Conservation (phyloP, 2,113 vertebrate species). For the Kryptolebias marmoratus region DNA sequence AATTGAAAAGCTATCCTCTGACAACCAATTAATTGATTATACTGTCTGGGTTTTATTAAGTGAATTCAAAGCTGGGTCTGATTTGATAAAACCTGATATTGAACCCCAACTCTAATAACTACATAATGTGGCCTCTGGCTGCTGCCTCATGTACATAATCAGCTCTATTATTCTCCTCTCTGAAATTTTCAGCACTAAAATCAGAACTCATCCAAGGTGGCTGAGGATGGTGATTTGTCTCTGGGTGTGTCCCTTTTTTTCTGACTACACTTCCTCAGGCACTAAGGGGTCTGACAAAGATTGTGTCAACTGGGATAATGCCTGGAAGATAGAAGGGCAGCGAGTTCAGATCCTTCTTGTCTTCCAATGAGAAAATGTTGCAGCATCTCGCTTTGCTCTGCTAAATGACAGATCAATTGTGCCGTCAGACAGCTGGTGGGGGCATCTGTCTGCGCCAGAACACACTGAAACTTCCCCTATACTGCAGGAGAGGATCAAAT, state of each 20-base stretch:
- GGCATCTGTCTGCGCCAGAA: neutral
- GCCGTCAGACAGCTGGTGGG: conserved; percentile 19
- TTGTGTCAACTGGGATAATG: conserved; percentile 22
- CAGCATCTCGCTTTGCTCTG: conserved; percentile 35
- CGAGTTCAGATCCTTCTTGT: conserved; percentile 34
- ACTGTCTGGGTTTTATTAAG: neutral
- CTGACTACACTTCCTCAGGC: conserved; percentile 35
- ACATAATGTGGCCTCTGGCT: neutral
- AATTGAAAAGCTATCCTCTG: neutral
- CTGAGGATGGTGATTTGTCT: conserved; percentile 22
- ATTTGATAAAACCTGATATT: neutral
- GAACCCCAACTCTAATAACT: neutral
- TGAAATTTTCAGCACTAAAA: conserved; percentile 5
- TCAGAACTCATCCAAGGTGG: conserved; percentile 8
- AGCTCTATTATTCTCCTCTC: neutral
- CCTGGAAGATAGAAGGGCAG: conserved; percentile 35
- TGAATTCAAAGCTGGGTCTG: neutral
- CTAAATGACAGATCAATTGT: conserved; percentile 12
- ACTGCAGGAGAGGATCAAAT: conserved; percentile 22
- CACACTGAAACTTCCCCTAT: neutral
- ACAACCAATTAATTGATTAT: no score
- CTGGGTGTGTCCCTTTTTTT: conserved; percentile 43
- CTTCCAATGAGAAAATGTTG: conserved; percentile 15
- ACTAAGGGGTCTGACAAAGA: conserved; percentile 28
- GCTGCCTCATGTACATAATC: neutral